These are phyloP conservation scores for Amblyornis subalaris DNA, from an alignment of 2,113 vertebrate species.

Conservation along the genomic window DNA sequence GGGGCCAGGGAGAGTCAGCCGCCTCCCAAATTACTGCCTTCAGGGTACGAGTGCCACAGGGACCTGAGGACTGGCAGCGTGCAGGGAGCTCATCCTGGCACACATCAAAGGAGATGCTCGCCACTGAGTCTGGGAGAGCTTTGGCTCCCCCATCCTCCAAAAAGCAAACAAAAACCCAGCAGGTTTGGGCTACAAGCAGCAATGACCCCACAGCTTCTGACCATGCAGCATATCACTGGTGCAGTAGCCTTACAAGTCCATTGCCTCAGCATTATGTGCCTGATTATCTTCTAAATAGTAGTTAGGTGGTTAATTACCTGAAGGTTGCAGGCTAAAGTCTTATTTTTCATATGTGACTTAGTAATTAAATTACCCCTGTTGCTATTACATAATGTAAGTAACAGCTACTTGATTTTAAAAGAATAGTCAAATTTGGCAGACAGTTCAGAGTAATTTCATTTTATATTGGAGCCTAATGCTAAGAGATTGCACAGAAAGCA, in stretches of 20 bases:
- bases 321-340: not conserved
- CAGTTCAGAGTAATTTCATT: constrained; percentile 21
- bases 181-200: not conserved
- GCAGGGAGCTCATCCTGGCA: not conserved
- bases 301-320: not conserved
- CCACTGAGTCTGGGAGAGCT: rapidly evolving
- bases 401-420: constrained; percentile 20
- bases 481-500: constrained; percentile 20
- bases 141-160: not conserved
- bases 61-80: rapidly evolving
- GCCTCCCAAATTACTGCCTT: not conserved
- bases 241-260: not conserved
- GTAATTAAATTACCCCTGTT: not conserved
- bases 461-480: constrained; percentile 3
- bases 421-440: constrained; percentile 31
- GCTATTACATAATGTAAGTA: constrained; percentile 3
- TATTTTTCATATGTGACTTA: not conserved
- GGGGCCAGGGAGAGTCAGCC: not conserved
- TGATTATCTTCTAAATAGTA: not conserved
- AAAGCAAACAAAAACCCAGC: not conserved
- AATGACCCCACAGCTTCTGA: not conserved
- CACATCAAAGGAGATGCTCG: not conserved
- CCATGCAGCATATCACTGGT: rapidly evolving
- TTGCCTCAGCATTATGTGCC: not conserved
- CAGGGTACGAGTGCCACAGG: rapidly evolving